Percentiles rank a stretch among this genome's conserved stretches.
phyloP scores from a whole-genome alignment of 2,888 invertebrate genomes.

The Agrilus cyanescens region DNA sequence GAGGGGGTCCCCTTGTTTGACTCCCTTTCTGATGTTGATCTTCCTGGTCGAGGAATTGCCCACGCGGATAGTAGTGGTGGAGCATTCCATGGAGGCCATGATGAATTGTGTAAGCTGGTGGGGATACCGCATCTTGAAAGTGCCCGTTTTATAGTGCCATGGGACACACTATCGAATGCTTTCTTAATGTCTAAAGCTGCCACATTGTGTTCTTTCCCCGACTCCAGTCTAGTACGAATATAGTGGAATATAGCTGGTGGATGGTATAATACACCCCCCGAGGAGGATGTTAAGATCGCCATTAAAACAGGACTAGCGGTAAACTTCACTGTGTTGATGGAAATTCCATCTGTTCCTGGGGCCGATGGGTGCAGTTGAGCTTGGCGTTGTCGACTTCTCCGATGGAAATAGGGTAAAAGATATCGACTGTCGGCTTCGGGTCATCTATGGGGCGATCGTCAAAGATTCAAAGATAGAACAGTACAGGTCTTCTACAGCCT shows the following conservation, averaged over 20 bases:
- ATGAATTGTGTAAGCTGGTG: slow-evolving; percentile 3
- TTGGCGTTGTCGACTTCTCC: slow-evolving; percentile 2
- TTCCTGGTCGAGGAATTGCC: not conserved
- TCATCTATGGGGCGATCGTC: too few species aligned
- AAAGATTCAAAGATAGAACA: too few species aligned
- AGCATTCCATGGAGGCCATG: slow-evolving; percentile 2
- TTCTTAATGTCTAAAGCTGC: slow-evolving; percentile 11
- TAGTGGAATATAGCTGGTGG: slow-evolving; percentile 1
- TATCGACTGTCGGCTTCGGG: too few species aligned
- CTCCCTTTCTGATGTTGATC: slow-evolving; percentile 8
- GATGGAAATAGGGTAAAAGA: not conserved
- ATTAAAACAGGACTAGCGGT: slow-evolving; percentile 1
- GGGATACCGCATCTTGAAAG: slow-evolving; percentile 7
- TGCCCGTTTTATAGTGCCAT: slow-evolving; percentile 9
- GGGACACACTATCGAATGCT: slow-evolving; percentile 16
- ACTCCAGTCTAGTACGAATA: slow-evolving; percentile 4
- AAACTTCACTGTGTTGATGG: not conserved
- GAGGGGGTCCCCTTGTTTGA: slow-evolving; percentile 12
- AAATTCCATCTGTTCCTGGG: slow-evolving; percentile 10
- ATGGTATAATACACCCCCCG: not conserved
- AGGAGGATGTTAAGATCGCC: slow-evolving; percentile 8
- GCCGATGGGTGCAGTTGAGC: slow-evolving; percentile 1
- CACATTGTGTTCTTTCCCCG: slow-evolving; percentile 6
- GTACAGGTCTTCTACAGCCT: too few species aligned
- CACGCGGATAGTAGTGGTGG: slow-evolving; percentile 4